Evolutionary conservation across 2,113 vertebrate genomes (phyloP), one percentile per base, ranked within the genome.

Genomic region (Sinocyclocheilus rhinocerous): DNA sequence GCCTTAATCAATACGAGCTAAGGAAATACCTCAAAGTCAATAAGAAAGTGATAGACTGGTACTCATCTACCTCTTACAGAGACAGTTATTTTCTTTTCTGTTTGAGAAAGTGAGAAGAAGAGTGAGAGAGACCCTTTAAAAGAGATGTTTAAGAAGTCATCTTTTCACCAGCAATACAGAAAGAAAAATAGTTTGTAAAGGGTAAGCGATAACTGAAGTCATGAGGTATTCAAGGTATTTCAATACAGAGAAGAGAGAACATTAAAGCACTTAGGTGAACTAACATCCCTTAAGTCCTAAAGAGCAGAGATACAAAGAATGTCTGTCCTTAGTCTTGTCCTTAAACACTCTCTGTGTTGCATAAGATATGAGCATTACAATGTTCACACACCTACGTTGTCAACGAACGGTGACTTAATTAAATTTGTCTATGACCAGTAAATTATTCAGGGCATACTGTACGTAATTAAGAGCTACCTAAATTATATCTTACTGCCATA

Each of bases 381-480:
- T 29, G 65, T 86, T 81, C 70, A 15, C 78, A 61, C 45, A 80
- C 42, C 50, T 20, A 78, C 3, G 4, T 4, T 82, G 61, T 69
- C 61, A 82, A 70, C 12, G 9, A 55, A 83, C 55, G 67, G 85
- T 89, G 85, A 65, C 77, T 88, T 85, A 89, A 83, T 81, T 78
- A 89, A 84, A 90, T 89, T 90, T 88, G 87, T 90, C 90, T 92
- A 90, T 87, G 88, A 76, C 88, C 81, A 87, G 85, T 94, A 88
- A 92, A 92, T 93, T 92, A 93, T 93, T 94, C 91, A 92, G 82
- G 85, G 33, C 70, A 76, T 76, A 89, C 85, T 67, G 87, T 86
- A 82, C 87, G 87, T 93, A 93, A 94, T 93, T 92, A 93, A 92
- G 73, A 84, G 91, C 88, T 85, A 83, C 84, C 84, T 91, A 91